Evolutionary conservation across 2,113 vertebrate species (phyloP), one percentile per base, ranked within the genome.

Genomic region (Tinamus guttatus): DNA sequence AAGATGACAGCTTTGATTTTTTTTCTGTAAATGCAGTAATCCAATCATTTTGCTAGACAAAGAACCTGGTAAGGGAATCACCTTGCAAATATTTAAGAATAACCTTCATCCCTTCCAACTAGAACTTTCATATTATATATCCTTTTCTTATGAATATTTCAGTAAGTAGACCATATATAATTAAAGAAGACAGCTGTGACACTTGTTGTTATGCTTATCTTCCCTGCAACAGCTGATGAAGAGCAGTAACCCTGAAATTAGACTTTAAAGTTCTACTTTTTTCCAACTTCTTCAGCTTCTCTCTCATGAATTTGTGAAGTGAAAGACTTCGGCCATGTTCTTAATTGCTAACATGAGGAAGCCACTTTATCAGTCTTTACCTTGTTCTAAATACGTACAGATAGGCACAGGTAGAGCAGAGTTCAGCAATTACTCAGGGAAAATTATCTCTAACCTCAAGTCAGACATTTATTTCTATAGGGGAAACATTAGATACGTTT

Each of bases 381-480:
- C 36, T 82, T 3, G 9, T 82, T 73, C 67, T 81, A 82, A 88
- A 90, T 9, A 82, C 59, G 87, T 73, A 38, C 43, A 70, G 88
- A 84, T 69, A 96, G 74, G 86, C 71, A 86, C 9, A 76, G 77
- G 40, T 49, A 0, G 1, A 87, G 82, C 4, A 36, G 28, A 70
- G 56, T 49, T 94, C 85, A 85, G 88, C 60, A 93, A 81, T 65
- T 86, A 62, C 83, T 76, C 60, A 27, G 52, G 81, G 36, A 56
- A 93, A 96, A 89, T 90, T 65, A 75, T 81, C 76, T 79, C 73
- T 84, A 86, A 84, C 88, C 77, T 69, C 80, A 94, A 87, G 74
- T 79, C 83, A 94, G 74, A n/a, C 62, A n/a, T 90, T 84, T 79
- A 68, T 41, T 95, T 90, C 88, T 95, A 62, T 86, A 94, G 77